These are phyloP conservation scores for Dreissena polymorpha DNA, from an alignment of 1,140 invertebrate species.

Conservation along the genomic window DNA sequence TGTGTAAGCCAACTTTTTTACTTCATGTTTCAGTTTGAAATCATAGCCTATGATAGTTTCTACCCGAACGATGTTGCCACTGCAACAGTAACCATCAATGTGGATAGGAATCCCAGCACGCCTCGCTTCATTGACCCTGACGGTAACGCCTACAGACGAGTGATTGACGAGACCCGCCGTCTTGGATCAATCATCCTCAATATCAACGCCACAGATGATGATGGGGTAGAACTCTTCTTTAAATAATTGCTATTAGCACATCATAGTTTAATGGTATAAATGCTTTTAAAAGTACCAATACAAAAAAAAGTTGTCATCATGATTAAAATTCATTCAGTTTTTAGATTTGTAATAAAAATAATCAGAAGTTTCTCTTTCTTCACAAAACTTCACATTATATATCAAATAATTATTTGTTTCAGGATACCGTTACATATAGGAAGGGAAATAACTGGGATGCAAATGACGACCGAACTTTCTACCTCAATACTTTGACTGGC, in stretches of 20 bases:
- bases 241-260: background rate
- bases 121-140: slow-evolving; percentile 3
- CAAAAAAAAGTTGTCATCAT: too few species aligned
- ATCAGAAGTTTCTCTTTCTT: background rate
- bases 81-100: slow-evolving; percentile 23
- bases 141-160: background rate
- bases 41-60: slow-evolving; percentile 46
- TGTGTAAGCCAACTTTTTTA: too few species aligned
- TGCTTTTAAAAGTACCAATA: too few species aligned
- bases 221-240: slow-evolving; percentile 35
- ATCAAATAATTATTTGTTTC: slow-evolving; percentile 19
- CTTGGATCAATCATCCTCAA: slow-evolving; percentile 12
- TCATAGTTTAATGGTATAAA: background rate
- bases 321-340: too few species aligned
- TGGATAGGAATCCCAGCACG: slow-evolving; percentile 34
- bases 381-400: background rate
- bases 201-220: slow-evolving; percentile 44
- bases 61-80: slow-evolving; percentile 34
- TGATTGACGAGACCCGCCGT: slow-evolving; percentile 21
- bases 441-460: slow-evolving; percentile 31
- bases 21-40: slow-evolving; percentile 30
- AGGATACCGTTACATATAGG: slow-evolving; percentile 19
- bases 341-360: too few species aligned
- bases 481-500: slow-evolving; percentile 7
- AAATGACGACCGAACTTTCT: slow-evolving; percentile 25